These are phyloP conservation scores for Mionectes macconnelli DNA, from an alignment of 2,113 vertebrate species.

Conservation along the genomic window DNA sequence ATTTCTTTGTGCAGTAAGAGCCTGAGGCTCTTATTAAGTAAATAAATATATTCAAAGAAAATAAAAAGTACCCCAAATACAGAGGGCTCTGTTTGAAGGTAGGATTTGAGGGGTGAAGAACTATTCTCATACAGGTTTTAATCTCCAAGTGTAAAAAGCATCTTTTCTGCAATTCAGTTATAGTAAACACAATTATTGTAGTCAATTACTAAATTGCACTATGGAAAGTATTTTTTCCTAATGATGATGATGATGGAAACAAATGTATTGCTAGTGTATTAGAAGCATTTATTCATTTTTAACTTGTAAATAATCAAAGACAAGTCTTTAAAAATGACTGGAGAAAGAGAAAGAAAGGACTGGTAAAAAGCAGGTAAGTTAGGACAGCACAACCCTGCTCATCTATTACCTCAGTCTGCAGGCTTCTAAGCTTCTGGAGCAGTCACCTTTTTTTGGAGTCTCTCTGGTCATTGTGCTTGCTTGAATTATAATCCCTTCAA, in stretches of 20 bases:
- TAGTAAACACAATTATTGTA: not conserved
- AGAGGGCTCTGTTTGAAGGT: not conserved
- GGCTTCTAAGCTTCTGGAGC: not conserved
- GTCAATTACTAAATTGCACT: not conserved
- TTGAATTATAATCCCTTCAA: not conserved
- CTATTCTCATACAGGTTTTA: not conserved
- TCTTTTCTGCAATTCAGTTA: not conserved
- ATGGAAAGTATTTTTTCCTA: not conserved
- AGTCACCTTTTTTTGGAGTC: not conserved
- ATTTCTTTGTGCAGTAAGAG: not conserved
- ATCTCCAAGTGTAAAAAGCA: not conserved
- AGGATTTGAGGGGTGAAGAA: not conserved
- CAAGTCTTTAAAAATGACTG: not conserved
- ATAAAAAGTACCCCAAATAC: not conserved
- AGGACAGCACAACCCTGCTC: not conserved
- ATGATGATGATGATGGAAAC: not conserved
- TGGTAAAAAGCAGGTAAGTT: not conserved
- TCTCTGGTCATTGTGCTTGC: fast-evolving
- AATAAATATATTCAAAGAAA: no score
- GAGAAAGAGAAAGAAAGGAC: not conserved
- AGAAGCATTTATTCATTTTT: not conserved
- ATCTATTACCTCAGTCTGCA: not conserved
- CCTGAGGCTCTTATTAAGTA: no score
- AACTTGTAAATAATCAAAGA: not conserved
- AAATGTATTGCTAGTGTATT: not conserved